Percentiles rank a stretch among this genome's conserved stretches.
Evolutionary conservation across 2,888 invertebrate species (phyloP).

Genomic region (Eumacrocentrus americanus): DNA sequence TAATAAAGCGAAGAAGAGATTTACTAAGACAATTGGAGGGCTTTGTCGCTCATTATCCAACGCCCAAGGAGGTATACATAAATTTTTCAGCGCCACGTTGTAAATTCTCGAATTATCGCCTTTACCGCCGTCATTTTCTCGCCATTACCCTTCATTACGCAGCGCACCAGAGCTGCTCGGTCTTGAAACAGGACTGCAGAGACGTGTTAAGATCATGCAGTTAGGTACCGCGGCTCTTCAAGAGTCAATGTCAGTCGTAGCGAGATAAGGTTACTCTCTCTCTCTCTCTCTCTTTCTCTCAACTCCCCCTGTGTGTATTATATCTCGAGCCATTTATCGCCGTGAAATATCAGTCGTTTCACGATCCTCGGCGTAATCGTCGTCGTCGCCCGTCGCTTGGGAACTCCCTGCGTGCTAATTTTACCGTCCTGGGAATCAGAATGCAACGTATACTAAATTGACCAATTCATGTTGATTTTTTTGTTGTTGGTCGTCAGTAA

Average conservation of each 20-base stretch:
- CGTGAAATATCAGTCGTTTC: constrained; percentile 16
- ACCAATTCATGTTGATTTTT: constrained; percentile 20
- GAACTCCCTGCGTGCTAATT: constrained; percentile 18
- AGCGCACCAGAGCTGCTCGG: background rate
- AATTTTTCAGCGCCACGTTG: constrained; percentile 5
- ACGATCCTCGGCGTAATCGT: constrained; percentile 16
- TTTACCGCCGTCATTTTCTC: constrained; percentile 19
- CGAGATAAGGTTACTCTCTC: constrained; percentile 17
- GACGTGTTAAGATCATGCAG: constrained; percentile 11
- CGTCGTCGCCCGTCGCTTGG: too few species aligned
- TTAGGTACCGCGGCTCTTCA: too few species aligned
- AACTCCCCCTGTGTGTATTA: constrained; percentile 1
- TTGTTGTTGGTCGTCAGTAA: constrained; percentile 7
- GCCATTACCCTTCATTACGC: constrained; percentile 12
- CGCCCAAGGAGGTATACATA: background rate
- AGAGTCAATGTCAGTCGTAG: constrained; percentile 15
- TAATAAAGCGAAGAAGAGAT: background rate
- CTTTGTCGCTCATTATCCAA: background rate
- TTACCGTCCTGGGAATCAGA: constrained; percentile 1
- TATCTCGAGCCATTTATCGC: constrained; percentile 14
- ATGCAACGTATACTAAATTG: constrained; percentile 18
- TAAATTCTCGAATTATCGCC: constrained; percentile 21
- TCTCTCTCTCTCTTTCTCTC: background rate
- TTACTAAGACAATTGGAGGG: background rate
- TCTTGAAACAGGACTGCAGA: background rate